Base-by-base conservation (phyloP, 2,888 invertebrate species). In the Camptogramma bilineatum region DNA sequence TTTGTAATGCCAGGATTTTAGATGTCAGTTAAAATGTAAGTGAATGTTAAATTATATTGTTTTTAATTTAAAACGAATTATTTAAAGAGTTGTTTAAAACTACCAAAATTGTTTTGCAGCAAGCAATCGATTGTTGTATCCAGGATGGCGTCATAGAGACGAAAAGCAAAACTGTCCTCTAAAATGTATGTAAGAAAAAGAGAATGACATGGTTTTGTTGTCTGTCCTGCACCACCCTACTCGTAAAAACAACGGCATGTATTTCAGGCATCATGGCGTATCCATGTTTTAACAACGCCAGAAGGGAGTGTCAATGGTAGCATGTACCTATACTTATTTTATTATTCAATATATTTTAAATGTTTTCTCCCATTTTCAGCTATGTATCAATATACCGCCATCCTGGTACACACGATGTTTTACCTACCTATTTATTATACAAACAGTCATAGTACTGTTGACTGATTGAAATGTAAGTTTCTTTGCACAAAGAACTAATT, bases 31-130 rank as follows among this genome's bases (percentile, higher is more conserved):
- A 9, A n/a, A n/a, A n/a, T n/a, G n/a, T 46, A 44, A 39, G 28
- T 19, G 47, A 31, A 48, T 34, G 39, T 48, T 34, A 46, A 8
- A 28, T 28, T 44, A 17, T 34, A 39, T 56, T 48, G 56, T 56
- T 56, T 56, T 56, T 53, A 44, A 48, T 48, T 48, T 50, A 56
- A 47, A 48, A 31, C 1, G 18, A 47, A 47, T 55, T 34, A 34
- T 52, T 19, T 52, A 31, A 31, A 19, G 18, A 52, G 52, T 52
- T 52, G 34, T 34, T 52, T 52, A 31, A 24, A 13, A 3, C 0
- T 21, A 48, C 47, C 47, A 28, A 28, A 28, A 28, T 28, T 28
- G 28, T 28, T 28, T 28, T 28, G 28, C 28, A 3, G 5, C 8
- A 28, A 3, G 28, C 28, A 28, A 28, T 28, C 28, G 8, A 28